These are phyloP conservation scores for Adoxophyes honmai DNA, from an alignment of 1,140 invertebrate genomes.

Conservation along the genomic window DNA sequence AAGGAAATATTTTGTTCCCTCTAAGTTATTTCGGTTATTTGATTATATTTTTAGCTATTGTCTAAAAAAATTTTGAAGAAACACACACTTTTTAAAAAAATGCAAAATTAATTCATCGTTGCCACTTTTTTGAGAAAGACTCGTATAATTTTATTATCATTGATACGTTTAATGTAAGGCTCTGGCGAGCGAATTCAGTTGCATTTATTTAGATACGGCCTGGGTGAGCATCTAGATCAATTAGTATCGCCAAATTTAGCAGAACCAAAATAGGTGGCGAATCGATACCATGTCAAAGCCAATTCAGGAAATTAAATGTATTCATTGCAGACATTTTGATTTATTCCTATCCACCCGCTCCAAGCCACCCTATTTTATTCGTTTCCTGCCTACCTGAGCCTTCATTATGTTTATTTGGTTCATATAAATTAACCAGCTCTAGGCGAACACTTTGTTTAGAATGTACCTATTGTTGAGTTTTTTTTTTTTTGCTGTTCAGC, in stretches of 20 bases:
- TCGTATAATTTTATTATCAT: no score
- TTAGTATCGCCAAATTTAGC: constrained; percentile 36
- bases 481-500: no score
- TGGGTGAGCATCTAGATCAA: constrained; percentile 9
- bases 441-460: background rate
- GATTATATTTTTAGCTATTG: no score
- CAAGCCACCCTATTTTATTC: constrained; percentile 7
- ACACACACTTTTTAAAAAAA: no score
- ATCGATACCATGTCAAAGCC: constrained; percentile 31
- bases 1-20: no score
- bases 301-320: constrained; percentile 42
- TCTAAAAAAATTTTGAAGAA: no score
- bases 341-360: constrained; percentile 22
- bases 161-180: no score
- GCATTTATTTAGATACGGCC: background rate
- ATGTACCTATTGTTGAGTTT: no score
- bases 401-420: constrained; percentile 4
- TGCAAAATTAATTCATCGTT: no score
- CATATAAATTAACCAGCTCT: background rate
- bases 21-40: no score
- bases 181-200: background rate
- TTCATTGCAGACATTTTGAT: constrained; percentile 33
- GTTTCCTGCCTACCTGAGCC: constrained; percentile 1
- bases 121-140: no score
- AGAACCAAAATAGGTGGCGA: constrained; percentile 27